Percentiles rank a stretch among this genome's conserved stretches.
Conservation (phyloP, 2,888 invertebrate genomes). For the Gymnoscelis rufifasciata region DNA sequence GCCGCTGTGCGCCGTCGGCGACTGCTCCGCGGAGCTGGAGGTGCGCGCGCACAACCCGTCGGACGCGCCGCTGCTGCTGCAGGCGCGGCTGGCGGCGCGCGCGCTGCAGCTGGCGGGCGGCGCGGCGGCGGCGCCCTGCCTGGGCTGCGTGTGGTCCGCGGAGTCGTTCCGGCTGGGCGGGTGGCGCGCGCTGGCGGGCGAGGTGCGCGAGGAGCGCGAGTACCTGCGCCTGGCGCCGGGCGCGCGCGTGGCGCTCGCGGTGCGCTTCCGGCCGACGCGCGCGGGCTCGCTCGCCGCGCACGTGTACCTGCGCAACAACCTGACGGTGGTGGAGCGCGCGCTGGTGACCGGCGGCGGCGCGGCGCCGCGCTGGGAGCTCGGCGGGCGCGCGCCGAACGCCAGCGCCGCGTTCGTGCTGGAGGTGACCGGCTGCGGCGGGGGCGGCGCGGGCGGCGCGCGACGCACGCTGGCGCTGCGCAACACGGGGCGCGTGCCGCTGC, state of each 20-base stretch:
- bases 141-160: constrained; percentile 32
- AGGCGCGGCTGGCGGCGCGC: constrained; percentile 80
- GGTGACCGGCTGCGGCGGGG: constrained; percentile 80
- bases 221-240: constrained; percentile 67
- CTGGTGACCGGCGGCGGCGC: constrained; percentile 91
- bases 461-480: constrained; percentile 80
- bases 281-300: constrained; percentile 63
- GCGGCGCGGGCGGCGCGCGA: constrained; percentile 77
- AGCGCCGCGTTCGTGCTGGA: constrained; percentile 89
- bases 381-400: constrained; percentile 90
- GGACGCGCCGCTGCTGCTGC: constrained; percentile 83
- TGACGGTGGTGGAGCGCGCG: constrained; percentile 93
- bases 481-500: constrained; percentile 93
- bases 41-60: constrained; percentile 87
- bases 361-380: constrained; percentile 92
- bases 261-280: constrained; percentile 65
- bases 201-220: constrained; percentile 3
- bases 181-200: constrained; percentile 42
- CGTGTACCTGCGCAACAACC: constrained; percentile 85
- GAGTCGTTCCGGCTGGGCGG: constrained; percentile 42
- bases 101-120: constrained; percentile 80
- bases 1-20: constrained; percentile 12
- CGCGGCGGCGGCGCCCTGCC: constrained; percentile 20
- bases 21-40: constrained; percentile 77
- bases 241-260: constrained; percentile 72